Base-by-base conservation (phyloP, 2,797 vertebrate species). In the Champsocephalus esox region DNA sequence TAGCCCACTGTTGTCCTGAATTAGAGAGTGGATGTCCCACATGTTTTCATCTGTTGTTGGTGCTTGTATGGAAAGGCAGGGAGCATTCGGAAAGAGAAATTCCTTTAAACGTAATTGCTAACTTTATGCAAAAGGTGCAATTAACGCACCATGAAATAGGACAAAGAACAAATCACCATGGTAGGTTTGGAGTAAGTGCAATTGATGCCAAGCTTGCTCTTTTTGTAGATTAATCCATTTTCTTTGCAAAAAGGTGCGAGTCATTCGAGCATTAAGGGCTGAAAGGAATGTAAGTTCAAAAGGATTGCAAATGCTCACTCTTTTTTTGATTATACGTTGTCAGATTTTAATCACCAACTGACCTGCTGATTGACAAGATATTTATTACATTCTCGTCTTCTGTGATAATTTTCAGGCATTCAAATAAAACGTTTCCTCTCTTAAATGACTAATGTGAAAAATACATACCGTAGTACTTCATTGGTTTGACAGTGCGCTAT, bases 151-250 rank as follows among this genome's bases (percentile, higher is more conserved):
- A 19, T 63, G 32, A 62, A 21, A 9, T 49, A 60, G 24, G 56
- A 57, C 17, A 55, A 58, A 68, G 54, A 12, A 57, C 56, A 19
- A 38, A 45, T 58, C 17, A 17, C 19, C 60, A 38, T 50, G 44
- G 60, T 51, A 57, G 50, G 58, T 41, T 59, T 14, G 62, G 49
- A 61, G 59, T 57, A 41, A 66, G 68, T 64, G 48, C 66, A 49
- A 74, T 24, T 78, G 67, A 75, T 49, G 46, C 51, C 45, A 68
- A 52, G 21, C 56, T 63, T 43, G 38, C 48, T 17, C 21, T 61
- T 68, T 70, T 49, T 66, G 66, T 51, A 57, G 52, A 54, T 62
- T 3, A 70, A 55, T 78, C 32, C 46, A 59, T 70, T 66, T 50
- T 21, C 17, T 76, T 69, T 71, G 28, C n/a, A 38, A 77, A 62